phyloP scores from a whole-genome alignment of 2,113 vertebrate species.

The Labeo rohita region DNA sequence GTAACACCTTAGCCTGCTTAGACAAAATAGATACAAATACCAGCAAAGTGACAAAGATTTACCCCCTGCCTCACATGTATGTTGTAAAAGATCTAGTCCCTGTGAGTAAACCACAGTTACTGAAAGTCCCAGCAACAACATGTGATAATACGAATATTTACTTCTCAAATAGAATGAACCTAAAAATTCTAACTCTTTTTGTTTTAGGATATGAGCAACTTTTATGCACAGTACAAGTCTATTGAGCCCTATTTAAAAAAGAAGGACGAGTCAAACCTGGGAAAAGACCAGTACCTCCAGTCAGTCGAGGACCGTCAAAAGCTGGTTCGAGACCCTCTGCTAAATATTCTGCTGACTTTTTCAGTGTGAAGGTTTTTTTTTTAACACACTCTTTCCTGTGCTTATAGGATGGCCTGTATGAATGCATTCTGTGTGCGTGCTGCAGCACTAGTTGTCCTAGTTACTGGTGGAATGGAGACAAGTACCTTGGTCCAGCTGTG shows the following conservation, averaged over 20 bases:
- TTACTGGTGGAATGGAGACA: slow-evolving; percentile 98
- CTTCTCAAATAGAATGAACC: not conserved
- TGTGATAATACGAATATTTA: not conserved
- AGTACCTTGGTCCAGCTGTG: slow-evolving; percentile 91
- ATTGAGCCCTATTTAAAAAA: slow-evolving; percentile 96
- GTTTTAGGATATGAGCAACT: slow-evolving; percentile 91
- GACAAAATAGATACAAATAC: slow-evolving; percentile 85
- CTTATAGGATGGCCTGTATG: slow-evolving; percentile 90
- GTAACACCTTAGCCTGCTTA: slow-evolving; percentile 92
- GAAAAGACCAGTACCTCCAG: slow-evolving; percentile 91
- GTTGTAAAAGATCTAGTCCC: slow-evolving; percentile 95
- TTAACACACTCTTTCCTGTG: not conserved
- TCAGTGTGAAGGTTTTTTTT: not conserved
- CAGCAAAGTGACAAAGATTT: slow-evolving; percentile 87
- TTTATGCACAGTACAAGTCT: slow-evolving; percentile 96
- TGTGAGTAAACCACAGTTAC: slow-evolving; percentile 76
- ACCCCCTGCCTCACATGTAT: slow-evolving; percentile 92
- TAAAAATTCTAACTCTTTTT: not conserved
- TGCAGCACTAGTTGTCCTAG: slow-evolving; percentile 98
- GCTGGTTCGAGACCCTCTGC: slow-evolving; percentile 75
- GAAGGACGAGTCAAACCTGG: slow-evolving; percentile 86
- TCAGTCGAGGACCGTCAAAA: slow-evolving; percentile 91
- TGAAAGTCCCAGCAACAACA: not conserved
- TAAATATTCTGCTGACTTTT: not conserved
- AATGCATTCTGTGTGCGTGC: slow-evolving; percentile 96